Evolutionary conservation across 2,113 vertebrate species (phyloP).

Genomic region (Helogale parvula): DNA sequence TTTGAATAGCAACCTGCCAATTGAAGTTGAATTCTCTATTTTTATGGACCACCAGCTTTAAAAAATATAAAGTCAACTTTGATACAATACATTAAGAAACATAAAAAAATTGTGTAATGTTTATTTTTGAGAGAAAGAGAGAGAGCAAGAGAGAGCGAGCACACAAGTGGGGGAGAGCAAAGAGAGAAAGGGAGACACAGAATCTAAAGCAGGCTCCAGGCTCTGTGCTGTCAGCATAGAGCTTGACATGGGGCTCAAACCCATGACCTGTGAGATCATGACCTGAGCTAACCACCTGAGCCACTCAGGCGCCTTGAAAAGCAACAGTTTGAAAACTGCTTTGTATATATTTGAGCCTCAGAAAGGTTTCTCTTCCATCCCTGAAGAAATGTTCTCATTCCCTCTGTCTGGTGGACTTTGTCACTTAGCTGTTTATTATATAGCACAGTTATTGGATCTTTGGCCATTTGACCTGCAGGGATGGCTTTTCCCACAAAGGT

Average conservation of each 20-base stretch:
- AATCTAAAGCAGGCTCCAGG: too few species aligned
- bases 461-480: background rate
- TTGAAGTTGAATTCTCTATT: background rate
- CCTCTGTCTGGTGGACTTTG: background rate
- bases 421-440: background rate
- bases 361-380: background rate
- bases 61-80: constrained; percentile 21
- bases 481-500: background rate
- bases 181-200: too few species aligned
- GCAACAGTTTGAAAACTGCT: background rate
- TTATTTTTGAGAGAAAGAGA: too few species aligned
- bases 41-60: background rate
- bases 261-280: too few species aligned
- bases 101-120: too few species aligned
- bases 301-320: background rate
- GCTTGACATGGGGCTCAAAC: too few species aligned
- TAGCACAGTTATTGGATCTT: background rate
- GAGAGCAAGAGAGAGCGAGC: too few species aligned
- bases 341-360: background rate
- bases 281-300: too few species aligned
- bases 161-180: too few species aligned
- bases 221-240: too few species aligned
- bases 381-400: background rate
- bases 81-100: background rate
- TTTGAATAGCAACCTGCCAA: background rate